Percentiles rank a stretch among this genome's conserved stretches.
Evolutionary conservation across 2,888 invertebrate species (phyloP).

Genomic region (Campoplex capitator): DNA sequence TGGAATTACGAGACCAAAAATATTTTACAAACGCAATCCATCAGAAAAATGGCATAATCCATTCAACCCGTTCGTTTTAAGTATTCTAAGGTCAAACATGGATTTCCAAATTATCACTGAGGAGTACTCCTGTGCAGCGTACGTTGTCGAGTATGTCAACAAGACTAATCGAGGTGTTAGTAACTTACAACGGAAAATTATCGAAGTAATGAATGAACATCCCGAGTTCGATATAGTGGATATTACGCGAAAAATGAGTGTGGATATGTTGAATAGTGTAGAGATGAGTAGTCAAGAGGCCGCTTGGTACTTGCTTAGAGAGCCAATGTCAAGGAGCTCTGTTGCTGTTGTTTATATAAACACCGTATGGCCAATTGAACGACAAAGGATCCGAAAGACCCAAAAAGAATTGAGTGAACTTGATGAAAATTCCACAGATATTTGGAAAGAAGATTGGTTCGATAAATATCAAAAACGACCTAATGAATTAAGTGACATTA

Average conservation of each 20-base stretch:
- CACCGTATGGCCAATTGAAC: slow-evolving; percentile 79
- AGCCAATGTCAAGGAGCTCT: slow-evolving; percentile 82
- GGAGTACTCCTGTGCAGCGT: slow-evolving; percentile 82
- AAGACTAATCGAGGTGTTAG: slow-evolving; percentile 81
- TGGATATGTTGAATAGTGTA: slow-evolving; percentile 78
- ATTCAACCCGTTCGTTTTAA: slow-evolving; percentile 72
- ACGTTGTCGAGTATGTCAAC: slow-evolving; percentile 83
- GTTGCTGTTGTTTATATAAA: slow-evolving; percentile 71
- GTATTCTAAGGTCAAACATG: slow-evolving; percentile 69
- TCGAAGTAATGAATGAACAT: slow-evolving; percentile 78
- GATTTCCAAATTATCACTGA: slow-evolving; percentile 79
- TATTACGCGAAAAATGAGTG: slow-evolving; percentile 74
- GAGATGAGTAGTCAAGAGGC: slow-evolving; percentile 83
- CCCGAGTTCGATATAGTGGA: slow-evolving; percentile 78
- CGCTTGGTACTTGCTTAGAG: slow-evolving; percentile 84
- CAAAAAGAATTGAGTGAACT: slow-evolving; percentile 69
- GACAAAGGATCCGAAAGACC: slow-evolving; percentile 79
- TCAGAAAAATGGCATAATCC: slow-evolving; percentile 70
- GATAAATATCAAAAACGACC: slow-evolving; percentile 83
- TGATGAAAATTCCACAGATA: slow-evolving; percentile 75
- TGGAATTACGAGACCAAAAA: slow-evolving; percentile 68
- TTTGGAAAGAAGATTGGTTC: slow-evolving; percentile 83
- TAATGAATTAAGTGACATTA: slow-evolving; percentile 74
- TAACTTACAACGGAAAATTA: slow-evolving; percentile 78
- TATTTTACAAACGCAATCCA: slow-evolving; percentile 69